A percentile compares a stretch with the other conserved stretches of the same genome.
These are phyloP conservation scores for Metopia argyrocephala DNA, from an alignment of 2,888 invertebrate genomes.

Conservation along the genomic window DNA sequence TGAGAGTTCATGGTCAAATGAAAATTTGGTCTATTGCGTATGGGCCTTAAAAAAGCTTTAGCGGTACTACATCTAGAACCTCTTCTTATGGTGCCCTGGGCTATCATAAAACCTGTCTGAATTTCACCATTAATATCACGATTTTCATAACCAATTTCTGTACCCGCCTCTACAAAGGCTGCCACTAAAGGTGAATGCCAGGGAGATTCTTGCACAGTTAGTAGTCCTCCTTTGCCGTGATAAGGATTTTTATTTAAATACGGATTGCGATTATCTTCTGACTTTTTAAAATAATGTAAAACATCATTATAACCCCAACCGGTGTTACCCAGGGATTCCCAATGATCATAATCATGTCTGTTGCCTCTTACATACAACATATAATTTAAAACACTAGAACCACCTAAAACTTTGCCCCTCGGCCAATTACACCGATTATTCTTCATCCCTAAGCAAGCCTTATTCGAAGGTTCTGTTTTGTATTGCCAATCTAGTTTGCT, in stretches of 20 bases:
- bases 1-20: constrained; percentile 90
- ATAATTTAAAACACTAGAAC: constrained; percentile 91
- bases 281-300: constrained; percentile 92
- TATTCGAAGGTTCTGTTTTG: constrained; percentile 90
- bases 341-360: constrained; percentile 90
- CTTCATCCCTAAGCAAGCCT: constrained; percentile 90
- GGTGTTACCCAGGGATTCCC: constrained; percentile 91
- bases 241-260: constrained; percentile 84
- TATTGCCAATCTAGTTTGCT: constrained; percentile 93
- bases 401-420: constrained; percentile 92
- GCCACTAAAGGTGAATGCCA: constrained; percentile 90
- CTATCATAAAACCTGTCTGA: constrained; percentile 90
- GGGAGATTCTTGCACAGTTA: constrained; percentile 90
- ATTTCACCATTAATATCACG: constrained; percentile 89
- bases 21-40: constrained; percentile 86
- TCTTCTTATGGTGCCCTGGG: constrained; percentile 88
- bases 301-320: constrained; percentile 94
- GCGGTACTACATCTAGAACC: constrained; percentile 92
- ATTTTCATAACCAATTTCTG: constrained; percentile 90
- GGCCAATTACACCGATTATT: constrained; percentile 92
- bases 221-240: constrained; percentile 85
- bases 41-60: constrained; percentile 91
- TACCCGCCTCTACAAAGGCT: constrained; percentile 90
- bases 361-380: constrained; percentile 95
- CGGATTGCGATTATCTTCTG: constrained; percentile 92